A percentile compares a stretch with the other conserved stretches of the same genome.
phyloP scores from a whole-genome alignment of 2,888 invertebrate genomes.

The Leptinotarsa tumamoca region DNA sequence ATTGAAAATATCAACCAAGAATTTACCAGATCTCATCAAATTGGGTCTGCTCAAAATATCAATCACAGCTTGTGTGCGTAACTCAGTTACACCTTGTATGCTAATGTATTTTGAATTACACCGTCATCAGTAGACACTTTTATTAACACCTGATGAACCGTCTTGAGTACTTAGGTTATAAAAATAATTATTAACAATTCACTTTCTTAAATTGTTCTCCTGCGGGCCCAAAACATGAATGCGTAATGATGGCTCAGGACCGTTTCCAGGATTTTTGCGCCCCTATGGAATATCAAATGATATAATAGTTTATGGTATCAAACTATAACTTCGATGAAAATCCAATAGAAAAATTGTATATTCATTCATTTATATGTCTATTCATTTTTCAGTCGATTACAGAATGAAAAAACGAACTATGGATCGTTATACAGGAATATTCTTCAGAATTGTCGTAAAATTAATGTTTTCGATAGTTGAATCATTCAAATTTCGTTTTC shows the following conservation, averaged over 20 bases:
- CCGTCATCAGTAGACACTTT: slow-evolving; percentile 19
- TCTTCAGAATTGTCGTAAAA: too few species aligned
- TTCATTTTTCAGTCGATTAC: too few species aligned
- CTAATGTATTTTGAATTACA: slow-evolving; percentile 18
- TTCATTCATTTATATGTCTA: too few species aligned
- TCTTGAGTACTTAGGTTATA: slow-evolving; percentile 11
- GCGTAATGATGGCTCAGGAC: neutral
- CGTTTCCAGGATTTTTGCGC: neutral
- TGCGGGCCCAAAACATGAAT: slow-evolving; percentile 2
- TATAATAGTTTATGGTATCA: neutral
- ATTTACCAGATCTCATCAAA: neutral
- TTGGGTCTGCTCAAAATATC: neutral
- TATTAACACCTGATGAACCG: slow-evolving; percentile 16
- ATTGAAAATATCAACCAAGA: too few species aligned
- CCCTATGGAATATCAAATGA: neutral
- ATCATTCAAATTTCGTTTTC: too few species aligned
- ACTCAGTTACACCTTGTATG: slow-evolving; percentile 16
- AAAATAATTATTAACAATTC: slow-evolving; percentile 18
- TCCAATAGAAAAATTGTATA: neutral
- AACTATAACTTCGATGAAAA: neutral
- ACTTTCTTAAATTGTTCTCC: slow-evolving; percentile 16
- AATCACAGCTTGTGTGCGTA: slow-evolving; percentile 15
- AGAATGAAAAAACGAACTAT: too few species aligned
- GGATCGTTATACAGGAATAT: too few species aligned
- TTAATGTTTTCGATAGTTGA: too few species aligned